A percentile compares a stretch with the other conserved stretches of the same genome.
phyloP scores from a whole-genome alignment of 2,888 invertebrate genomes.

The Homarus gammarus region DNA sequence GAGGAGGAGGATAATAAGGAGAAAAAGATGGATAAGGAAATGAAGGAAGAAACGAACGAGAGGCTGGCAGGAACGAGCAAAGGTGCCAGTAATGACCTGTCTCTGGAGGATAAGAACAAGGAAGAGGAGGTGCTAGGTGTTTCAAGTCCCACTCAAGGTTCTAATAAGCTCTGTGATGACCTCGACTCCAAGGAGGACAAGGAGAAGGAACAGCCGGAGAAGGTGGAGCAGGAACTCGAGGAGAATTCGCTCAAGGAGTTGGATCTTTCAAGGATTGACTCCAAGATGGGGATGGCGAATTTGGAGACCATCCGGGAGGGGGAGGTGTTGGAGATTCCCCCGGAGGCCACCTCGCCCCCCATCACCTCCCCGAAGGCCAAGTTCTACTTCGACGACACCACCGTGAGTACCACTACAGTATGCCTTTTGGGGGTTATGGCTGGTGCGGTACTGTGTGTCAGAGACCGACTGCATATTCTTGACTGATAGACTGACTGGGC shows the following conservation, averaged over 20 bases:
- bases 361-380: slow-evolving; percentile 15
- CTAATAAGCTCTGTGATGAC: slow-evolving; percentile 36
- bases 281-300: slow-evolving; percentile 45
- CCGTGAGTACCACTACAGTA: slow-evolving; percentile 40
- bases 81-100: background rate
- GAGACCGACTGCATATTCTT: no score
- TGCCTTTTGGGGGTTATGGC: no score
- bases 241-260: slow-evolving; percentile 13
- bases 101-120: background rate
- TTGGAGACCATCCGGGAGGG: slow-evolving; percentile 69
- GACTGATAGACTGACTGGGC: no score
- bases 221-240: slow-evolving; percentile 6
- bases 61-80: slow-evolving; percentile 53
- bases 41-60: slow-evolving; percentile 54
- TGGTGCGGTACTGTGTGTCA: no score
- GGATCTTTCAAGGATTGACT: slow-evolving; percentile 31
- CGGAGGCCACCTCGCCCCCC: slow-evolving; percentile 35
- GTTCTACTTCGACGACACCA: slow-evolving; percentile 61
- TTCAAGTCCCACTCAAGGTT: background rate
- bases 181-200: slow-evolving; percentile 34
- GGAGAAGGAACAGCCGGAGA: slow-evolving; percentile 21
- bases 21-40: slow-evolving; percentile 42
- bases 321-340: slow-evolving; percentile 66
- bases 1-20: slow-evolving; percentile 18
- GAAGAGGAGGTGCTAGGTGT: background rate